A percentile compares a stretch with the other conserved stretches of the same genome.
phyloP scores from a whole-genome alignment of 2,888 invertebrate species.

The Pseudococcus viburni region DNA sequence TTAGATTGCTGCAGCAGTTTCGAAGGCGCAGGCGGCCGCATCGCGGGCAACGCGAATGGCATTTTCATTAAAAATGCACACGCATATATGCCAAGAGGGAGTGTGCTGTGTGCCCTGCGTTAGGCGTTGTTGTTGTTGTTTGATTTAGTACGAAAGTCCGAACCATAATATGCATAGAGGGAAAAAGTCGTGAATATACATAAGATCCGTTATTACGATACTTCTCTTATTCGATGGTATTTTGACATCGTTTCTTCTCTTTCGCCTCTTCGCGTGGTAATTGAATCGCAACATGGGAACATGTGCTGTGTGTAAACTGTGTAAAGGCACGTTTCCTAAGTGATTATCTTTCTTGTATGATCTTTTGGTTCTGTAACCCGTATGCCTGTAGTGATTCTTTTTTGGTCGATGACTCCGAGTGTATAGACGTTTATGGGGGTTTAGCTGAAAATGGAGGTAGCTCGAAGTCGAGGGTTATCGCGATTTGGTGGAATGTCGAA shows the following conservation, averaged over 20 bases:
- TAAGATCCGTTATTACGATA: constrained; percentile 45
- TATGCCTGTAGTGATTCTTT: background rate
- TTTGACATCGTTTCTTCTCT: background rate
- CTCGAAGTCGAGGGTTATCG: background rate
- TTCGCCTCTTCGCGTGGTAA: background rate
- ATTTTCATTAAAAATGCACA: constrained; percentile 38
- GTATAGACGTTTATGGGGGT: background rate
- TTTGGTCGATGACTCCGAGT: constrained; percentile 15
- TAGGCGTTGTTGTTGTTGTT: background rate
- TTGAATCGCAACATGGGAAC: constrained; percentile 30
- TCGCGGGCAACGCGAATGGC: background rate
- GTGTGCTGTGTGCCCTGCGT: background rate
- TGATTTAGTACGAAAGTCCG: constrained; percentile 6
- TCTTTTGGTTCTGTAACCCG: background rate
- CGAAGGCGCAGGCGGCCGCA: background rate
- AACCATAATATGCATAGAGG: constrained; percentile 12
- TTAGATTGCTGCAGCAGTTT: background rate
- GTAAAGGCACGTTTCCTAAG: constrained; percentile 19
- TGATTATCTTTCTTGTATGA: background rate
- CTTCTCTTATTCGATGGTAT: constrained; percentile 27
- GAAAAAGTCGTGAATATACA: constrained; percentile 38
- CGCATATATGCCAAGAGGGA: constrained; percentile 1
- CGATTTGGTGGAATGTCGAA: background rate
- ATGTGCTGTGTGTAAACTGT: constrained; percentile 6
- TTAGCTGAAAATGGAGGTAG: background rate